Evolutionary conservation across 2,888 invertebrate genomes (phyloP).

Genomic region (Sarcophaga variegata): DNA sequence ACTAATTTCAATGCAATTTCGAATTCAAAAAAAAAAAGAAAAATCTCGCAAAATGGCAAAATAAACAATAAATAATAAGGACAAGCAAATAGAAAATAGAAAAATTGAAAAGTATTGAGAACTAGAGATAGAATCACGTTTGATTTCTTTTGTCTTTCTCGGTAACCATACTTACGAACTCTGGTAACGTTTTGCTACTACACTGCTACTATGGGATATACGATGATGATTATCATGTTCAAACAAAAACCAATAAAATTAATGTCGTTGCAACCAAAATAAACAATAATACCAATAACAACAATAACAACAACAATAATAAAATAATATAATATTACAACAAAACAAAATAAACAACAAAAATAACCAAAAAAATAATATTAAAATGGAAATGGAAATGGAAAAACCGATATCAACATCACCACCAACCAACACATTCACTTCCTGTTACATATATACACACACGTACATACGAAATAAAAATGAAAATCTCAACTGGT

Average conservation of each 20-base stretch:
- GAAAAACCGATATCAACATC: background rate
- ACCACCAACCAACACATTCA: background rate
- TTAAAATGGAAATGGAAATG: background rate
- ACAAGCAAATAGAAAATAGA: background rate
- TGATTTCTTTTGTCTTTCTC: background rate
- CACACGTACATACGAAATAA: constrained; percentile 7
- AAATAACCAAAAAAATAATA: too few species aligned
- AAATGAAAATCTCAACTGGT: constrained; percentile 57
- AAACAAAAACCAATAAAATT: constrained; percentile 61
- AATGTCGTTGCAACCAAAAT: constrained; percentile 57
- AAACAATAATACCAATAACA: constrained; percentile 45
- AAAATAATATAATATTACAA: constrained; percentile 72
- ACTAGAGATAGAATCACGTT: background rate
- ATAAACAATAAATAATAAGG: too few species aligned
- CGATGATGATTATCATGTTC: constrained; percentile 59
- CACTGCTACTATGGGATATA: constrained; percentile 60
- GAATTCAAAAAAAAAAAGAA: too few species aligned
- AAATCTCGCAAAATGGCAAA: too few species aligned
- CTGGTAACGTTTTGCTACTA: constrained; percentile 38
- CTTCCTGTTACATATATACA: background rate
- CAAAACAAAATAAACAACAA: constrained; percentile 10
- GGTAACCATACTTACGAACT: background rate
- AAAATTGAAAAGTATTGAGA: constrained; percentile 42
- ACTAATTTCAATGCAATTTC: too few species aligned
- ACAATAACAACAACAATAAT: constrained; percentile 67